Percentiles rank a stretch among this genome's conserved stretches.
Evolutionary conservation across 2,113 vertebrate genomes (phyloP).

Genomic region (Ailurus styani): DNA sequence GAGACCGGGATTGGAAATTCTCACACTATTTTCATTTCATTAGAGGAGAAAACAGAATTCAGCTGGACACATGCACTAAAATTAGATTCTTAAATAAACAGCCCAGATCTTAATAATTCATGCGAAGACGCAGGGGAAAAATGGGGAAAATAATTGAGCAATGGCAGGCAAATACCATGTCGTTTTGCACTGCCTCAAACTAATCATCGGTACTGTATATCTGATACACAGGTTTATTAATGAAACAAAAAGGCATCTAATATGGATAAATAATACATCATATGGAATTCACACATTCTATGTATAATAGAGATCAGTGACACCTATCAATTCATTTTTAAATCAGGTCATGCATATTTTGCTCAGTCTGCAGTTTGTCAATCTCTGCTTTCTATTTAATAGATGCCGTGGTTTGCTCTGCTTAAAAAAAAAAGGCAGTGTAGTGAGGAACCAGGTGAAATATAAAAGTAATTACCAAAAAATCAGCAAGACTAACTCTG

Average conservation of each 20-base stretch:
- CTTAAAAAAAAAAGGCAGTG: conserved; percentile 39
- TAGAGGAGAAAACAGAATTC: conserved; percentile 75
- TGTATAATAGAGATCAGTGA: conserved; percentile 81
- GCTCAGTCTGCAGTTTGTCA: conserved; percentile 79
- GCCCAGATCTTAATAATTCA: conserved; percentile 80
- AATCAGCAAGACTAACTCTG: not conserved
- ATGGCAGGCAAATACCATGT: conserved; percentile 75
- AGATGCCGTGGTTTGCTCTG: conserved; percentile 47
- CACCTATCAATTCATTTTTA: conserved; percentile 82
- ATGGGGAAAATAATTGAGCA: conserved; percentile 80
- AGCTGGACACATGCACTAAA: conserved; percentile 78
- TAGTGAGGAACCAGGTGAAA: conserved; percentile 46
- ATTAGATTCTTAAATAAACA: conserved; percentile 81
- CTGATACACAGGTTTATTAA: conserved; percentile 81
- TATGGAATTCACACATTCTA: conserved; percentile 74
- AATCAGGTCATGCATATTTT: conserved; percentile 79
- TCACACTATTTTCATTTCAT: conserved; percentile 67
- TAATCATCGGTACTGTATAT: conserved; percentile 67
- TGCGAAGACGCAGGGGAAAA: conserved; percentile 65
- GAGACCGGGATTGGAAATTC: conserved; percentile 63
- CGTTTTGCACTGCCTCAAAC: conserved; percentile 71
- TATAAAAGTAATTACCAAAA: conserved; percentile 58
- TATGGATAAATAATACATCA: conserved; percentile 85
- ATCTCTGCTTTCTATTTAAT: conserved; percentile 74
- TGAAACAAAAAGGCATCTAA: conserved; percentile 82